Conservation (phyloP, 1,140 invertebrate genomes). For the Ips typographus region DNA sequence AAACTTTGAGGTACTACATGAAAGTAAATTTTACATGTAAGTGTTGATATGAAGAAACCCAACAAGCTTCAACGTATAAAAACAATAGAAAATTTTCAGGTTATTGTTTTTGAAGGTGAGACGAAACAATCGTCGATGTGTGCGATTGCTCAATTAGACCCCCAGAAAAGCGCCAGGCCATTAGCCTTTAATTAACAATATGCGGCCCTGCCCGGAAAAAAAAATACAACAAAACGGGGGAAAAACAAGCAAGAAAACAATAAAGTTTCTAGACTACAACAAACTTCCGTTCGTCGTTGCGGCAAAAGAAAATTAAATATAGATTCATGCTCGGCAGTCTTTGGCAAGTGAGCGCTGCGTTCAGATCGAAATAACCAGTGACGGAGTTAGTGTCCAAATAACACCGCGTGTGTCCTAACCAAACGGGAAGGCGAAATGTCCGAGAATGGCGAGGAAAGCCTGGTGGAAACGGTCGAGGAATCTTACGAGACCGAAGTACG, state of each 20-base stretch:
- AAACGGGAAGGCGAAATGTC: conserved; percentile 25
- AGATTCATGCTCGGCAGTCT: conserved; percentile 35
- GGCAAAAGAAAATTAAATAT: conserved; percentile 38
- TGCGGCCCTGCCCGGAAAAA: neutral
- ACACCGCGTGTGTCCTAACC: conserved; percentile 29
- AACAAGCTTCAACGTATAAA: too few relatives aligned
- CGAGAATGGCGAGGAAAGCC: conserved; percentile 33
- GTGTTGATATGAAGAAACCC: too few relatives aligned
- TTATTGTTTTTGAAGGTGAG: too few relatives aligned
- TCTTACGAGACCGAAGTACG: conserved; percentile 58
- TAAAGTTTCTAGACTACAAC: conserved; percentile 35
- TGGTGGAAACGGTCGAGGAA: conserved; percentile 52
- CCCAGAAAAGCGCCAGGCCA: neutral
- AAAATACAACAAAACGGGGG: neutral
- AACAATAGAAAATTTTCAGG: too few relatives aligned
- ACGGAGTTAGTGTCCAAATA: conserved; percentile 34
- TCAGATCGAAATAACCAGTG: conserved; percentile 37
- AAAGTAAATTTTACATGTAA: too few relatives aligned
- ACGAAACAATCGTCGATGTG: too few relatives aligned
- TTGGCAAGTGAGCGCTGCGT: conserved; percentile 36
- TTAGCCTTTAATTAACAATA: conserved; percentile 1
- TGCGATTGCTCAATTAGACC: too few relatives aligned
- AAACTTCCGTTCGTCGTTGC: conserved; percentile 34
- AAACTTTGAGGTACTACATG: too few relatives aligned
- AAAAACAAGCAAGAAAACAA: conserved; percentile 17